These are phyloP conservation scores for Sminthopsis crassicaudata DNA, from an alignment of 2,113 vertebrate species.

Conservation along the genomic window DNA sequence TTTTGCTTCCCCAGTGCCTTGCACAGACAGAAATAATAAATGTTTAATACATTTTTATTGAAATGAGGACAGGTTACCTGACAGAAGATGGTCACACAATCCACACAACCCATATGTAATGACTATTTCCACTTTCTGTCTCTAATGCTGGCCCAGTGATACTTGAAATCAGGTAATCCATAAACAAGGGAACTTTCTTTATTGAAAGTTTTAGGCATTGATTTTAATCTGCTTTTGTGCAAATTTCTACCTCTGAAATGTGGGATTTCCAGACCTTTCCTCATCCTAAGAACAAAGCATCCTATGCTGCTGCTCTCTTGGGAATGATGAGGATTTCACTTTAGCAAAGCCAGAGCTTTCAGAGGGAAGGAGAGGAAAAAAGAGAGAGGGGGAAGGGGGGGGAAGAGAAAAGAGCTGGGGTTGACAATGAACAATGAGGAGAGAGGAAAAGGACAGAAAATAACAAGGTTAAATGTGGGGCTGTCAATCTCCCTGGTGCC, in stretches of 20 bases:
- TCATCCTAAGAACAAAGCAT: conserved; percentile 50
- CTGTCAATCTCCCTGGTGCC: conserved; percentile 68
- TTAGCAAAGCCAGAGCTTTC: conserved; percentile 57
- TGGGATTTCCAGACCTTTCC: conserved; percentile 8
- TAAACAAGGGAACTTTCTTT: not conserved
- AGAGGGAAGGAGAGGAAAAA: conserved; percentile 13
- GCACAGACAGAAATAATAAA: not conserved
- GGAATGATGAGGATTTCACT: conserved; percentile 61
- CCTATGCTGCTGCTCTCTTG: conserved; percentile 18
- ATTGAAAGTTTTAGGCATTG: not conserved
- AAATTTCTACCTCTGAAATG: not conserved
- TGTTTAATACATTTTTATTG: not conserved
- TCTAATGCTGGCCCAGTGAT: not conserved
- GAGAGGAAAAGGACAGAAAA: conserved; percentile 38
- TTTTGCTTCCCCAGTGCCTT: not conserved
- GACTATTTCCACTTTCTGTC: not conserved
- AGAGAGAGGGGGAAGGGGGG: not conserved
- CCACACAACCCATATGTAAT: not conserved
- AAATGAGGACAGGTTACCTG: not conserved
- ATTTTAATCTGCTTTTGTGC: not conserved
- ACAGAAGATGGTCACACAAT: not conserved
- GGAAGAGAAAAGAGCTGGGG: too few species aligned
- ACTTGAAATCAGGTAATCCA: not conserved
- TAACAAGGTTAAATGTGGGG: conserved; percentile 60
- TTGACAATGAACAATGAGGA: conserved; percentile 43